A percentile compares a stretch with the other conserved stretches of the same genome.
Evolutionary conservation across 2,113 vertebrate species (phyloP).

Genomic region (Microcebus lehilahytsara): DNA sequence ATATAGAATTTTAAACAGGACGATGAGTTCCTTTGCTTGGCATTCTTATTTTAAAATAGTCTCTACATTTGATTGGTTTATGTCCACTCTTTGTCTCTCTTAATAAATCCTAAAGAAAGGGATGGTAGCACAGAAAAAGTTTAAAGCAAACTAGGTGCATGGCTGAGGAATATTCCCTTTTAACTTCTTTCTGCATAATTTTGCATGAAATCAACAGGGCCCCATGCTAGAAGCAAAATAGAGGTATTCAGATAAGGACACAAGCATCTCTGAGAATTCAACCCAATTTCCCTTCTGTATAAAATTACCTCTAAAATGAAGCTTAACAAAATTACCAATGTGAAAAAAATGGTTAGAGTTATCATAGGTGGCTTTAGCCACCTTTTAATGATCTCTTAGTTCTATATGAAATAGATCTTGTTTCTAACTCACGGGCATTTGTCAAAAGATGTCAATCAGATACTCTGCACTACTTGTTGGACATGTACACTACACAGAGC

Average conservation of each 20-base stretch:
- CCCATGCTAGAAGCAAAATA: background rate
- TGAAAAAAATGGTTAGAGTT: background rate
- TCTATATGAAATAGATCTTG: background rate
- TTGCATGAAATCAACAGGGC: background rate
- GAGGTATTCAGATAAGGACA: background rate
- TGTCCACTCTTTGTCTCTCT: background rate
- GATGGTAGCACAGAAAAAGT: background rate
- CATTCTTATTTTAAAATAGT: slow-evolving; percentile 15
- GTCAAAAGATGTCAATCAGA: background rate
- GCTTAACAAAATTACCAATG: background rate
- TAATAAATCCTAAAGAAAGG: background rate
- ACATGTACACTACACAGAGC: background rate
- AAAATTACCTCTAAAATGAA: slow-evolving; percentile 15
- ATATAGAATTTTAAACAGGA: background rate
- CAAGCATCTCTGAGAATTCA: background rate
- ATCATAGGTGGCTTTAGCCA: background rate
- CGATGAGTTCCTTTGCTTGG: background rate
- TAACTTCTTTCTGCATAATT: slow-evolving; percentile 26
- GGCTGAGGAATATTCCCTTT: background rate
- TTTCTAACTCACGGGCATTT: slow-evolving; percentile 30
- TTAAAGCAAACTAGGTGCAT: background rate
- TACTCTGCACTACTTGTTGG: background rate
- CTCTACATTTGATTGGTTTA: background rate
- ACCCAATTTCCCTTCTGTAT: background rate
- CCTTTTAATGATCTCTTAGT: slow-evolving; percentile 29